Base-by-base conservation (phyloP, 2,113 vertebrate genomes). In the Eulemur macaco region DNA sequence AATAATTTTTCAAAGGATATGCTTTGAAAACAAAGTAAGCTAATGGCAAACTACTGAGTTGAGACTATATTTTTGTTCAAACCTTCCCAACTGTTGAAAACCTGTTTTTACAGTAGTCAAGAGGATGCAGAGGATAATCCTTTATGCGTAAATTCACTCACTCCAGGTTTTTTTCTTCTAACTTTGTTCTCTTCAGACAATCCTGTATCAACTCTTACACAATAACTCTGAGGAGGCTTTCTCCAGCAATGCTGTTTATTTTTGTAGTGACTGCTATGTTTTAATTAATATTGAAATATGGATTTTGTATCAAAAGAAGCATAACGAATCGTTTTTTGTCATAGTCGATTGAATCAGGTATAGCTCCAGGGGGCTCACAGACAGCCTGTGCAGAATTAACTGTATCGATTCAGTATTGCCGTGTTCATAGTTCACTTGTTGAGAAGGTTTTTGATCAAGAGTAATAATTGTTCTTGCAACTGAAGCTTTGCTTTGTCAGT, bases 381-480 rank as follows among this genome's bases (percentile, higher is more conserved):
- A 39, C 8, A 13, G 45, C 20, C 82, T 11, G 23, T 2, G 56
- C 8, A 0, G 56, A 45, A 86, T 21, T 45, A 12, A 39, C 47
- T 8, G 14, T 7, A 18, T n/a, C 2, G 0, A 8, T 29, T 74
- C n/a, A 12, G 8, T 5, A 6, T n/a, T 17, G 9, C n/a, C 45
- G 7, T 4, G 4, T 45, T 82, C 39, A 5, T 29, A 14, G 8
- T 68, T 58, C 25, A 17, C 37, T 76, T 45, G 29, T 5, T 60
- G 42, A 39, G 45, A 83, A 76, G 18, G 21, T 15, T 73, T 86
- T 27, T 56, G 39, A 73, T 80, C 73, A 73, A 42, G 1, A 68
- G n/a, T n/a, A 52, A 47, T 52, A 77, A 20, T 31, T 37, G 8
- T 82, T 23, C 69, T 69, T 64, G 21, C 21, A n/a, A 47, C 34